These are phyloP conservation scores for Petromus typicus DNA, from an alignment of 2,113 vertebrate genomes.

Conservation along the genomic window DNA sequence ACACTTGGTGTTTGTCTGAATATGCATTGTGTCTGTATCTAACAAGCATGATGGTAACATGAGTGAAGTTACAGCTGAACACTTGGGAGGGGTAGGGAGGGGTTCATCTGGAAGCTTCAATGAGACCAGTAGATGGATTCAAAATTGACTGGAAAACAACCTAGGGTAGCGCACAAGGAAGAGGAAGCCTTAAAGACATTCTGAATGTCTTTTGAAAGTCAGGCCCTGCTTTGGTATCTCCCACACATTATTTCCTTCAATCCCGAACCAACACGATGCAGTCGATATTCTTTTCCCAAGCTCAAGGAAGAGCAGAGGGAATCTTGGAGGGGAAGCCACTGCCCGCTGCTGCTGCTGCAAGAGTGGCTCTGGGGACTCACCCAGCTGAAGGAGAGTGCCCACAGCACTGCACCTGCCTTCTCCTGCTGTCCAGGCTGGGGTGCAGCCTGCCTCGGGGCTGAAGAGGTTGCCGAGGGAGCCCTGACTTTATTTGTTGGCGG, in stretches of 20 bases:
- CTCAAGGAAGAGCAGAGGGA: neutral
- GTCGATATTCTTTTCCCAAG: neutral
- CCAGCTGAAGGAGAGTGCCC: neutral
- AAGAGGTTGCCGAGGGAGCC: neutral
- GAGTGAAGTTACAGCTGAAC: neutral
- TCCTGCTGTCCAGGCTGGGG: accelerated
- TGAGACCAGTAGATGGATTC: neutral
- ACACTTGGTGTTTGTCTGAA: neutral
- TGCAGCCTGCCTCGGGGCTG: neutral
- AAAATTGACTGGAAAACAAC: neutral
- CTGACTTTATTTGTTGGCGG: neutral
- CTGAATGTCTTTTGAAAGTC: neutral
- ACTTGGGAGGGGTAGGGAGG: neutral
- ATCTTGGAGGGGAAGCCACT: neutral
- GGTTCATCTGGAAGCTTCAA: neutral
- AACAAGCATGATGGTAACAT: neutral
- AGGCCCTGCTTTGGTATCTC: neutral
- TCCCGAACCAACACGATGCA: neutral
- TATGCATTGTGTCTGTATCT: neutral
- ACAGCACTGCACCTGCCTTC: no score
- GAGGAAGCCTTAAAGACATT: neutral
- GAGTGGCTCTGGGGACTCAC: neutral
- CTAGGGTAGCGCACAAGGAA: neutral
- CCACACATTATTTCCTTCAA: neutral
- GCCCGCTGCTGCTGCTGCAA: neutral